phyloP scores from a whole-genome alignment of 2,113 vertebrate species.

The Clarias batrachus region DNA sequence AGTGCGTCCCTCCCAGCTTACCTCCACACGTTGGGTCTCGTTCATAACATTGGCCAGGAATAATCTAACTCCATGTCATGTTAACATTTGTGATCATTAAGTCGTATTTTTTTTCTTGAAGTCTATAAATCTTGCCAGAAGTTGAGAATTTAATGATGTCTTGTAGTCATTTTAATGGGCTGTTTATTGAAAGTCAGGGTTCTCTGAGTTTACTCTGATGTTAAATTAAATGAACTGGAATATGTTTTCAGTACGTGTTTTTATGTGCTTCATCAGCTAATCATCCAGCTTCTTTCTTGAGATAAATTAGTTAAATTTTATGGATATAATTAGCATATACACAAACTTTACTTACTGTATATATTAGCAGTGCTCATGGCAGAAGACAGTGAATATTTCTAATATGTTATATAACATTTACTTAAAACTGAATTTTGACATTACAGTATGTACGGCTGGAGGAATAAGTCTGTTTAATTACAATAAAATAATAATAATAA shows the following conservation, averaged over 20 bases:
- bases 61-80: slow-evolving; percentile 4
- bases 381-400: not conserved
- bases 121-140: not conserved
- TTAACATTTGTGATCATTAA: slow-evolving; percentile 23
- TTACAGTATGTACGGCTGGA: too few relatives aligned
- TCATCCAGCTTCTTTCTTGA: not conserved
- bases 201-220: not conserved
- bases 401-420: not conserved
- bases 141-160: not conserved
- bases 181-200: not conserved
- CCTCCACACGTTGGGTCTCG: not conserved
- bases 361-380: not conserved
- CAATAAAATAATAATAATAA: too few relatives aligned
- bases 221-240: not conserved
- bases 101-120: not conserved
- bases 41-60: not conserved
- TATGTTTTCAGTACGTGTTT: not conserved
- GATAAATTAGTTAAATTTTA: not conserved
- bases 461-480: too few relatives aligned
- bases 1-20: not conserved
- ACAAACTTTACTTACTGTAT: not conserved
- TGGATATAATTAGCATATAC: too few relatives aligned
- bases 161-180: not conserved
- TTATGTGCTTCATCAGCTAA: not conserved
- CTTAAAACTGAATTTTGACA: not conserved